These are phyloP conservation scores for Drosophila leontia DNA, from an alignment of 1,140 invertebrate species.

Conservation along the genomic window DNA sequence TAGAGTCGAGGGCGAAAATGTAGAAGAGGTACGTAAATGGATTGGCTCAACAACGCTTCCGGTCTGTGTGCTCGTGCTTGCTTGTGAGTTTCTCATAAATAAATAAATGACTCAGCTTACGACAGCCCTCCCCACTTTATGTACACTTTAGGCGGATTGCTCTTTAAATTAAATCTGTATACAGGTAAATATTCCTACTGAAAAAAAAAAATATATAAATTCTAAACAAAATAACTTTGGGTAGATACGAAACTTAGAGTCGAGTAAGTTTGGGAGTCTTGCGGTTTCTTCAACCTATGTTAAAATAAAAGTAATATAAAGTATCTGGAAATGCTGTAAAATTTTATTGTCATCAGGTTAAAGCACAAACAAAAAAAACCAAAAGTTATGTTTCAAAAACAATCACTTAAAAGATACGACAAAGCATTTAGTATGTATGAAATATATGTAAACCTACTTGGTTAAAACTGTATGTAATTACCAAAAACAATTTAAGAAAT, in stretches of 20 bases:
- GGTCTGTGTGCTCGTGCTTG: conserved; percentile 40
- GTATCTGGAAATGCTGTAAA: neutral
- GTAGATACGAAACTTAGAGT: too few relatives aligned
- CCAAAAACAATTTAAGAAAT: neutral
- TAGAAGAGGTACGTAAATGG: conserved; percentile 37
- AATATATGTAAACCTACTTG: neutral
- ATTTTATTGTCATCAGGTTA: neutral
- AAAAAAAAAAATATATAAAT: neutral
- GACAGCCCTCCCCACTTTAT: conserved; percentile 18
- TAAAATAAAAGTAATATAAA: neutral
- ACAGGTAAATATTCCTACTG: neutral
- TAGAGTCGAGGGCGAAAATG: conserved; percentile 18
- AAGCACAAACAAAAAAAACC: neutral
- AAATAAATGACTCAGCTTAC: conserved; percentile 64
- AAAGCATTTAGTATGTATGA: neutral
- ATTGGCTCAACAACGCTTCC: conserved; percentile 37
- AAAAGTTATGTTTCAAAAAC: neutral
- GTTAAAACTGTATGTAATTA: neutral
- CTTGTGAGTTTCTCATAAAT: conserved; percentile 63
- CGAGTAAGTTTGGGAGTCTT: too few relatives aligned
- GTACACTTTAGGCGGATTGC: conserved; percentile 19
- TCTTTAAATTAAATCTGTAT: conserved; percentile 17
- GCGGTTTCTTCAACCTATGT: too few relatives aligned
- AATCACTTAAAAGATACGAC: neutral
- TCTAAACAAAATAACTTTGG: neutral